Evolutionary conservation across 2,797 vertebrate species (phyloP).

Genomic region (Neomorphus geoffroyi): DNA sequence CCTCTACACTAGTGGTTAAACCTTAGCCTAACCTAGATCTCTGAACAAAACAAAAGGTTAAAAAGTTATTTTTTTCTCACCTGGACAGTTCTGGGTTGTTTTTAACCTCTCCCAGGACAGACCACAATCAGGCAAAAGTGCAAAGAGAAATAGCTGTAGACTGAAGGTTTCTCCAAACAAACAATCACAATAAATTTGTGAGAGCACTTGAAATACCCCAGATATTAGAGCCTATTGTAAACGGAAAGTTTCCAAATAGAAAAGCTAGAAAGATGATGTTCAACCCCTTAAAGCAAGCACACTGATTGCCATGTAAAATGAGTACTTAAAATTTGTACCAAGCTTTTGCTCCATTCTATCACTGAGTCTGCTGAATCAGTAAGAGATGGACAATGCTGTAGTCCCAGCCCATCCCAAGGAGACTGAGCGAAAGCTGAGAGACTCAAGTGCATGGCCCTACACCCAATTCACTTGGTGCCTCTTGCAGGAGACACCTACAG

Average conservation of each 20-base stretch:
- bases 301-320: background rate
- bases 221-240: background rate
- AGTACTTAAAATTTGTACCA: background rate
- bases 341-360: background rate
- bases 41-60: background rate
- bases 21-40: background rate
- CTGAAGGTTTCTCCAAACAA: background rate
- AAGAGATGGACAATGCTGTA: background rate
- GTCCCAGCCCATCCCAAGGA: background rate
- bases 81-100: background rate
- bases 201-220: background rate
- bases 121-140: background rate
- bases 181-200: background rate
- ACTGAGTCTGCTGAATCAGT: accelerated
- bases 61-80: slow-evolving; percentile 25
- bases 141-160: background rate
- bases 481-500: background rate
- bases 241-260: background rate
- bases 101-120: background rate
- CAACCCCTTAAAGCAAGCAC: background rate
- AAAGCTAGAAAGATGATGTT: background rate
- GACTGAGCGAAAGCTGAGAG: background rate
- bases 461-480: background rate
- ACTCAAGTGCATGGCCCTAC: accelerated
- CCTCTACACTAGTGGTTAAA: background rate